These are phyloP conservation scores for Gobio gobio DNA, from an alignment of 2,113 vertebrate genomes.

Conservation along the genomic window DNA sequence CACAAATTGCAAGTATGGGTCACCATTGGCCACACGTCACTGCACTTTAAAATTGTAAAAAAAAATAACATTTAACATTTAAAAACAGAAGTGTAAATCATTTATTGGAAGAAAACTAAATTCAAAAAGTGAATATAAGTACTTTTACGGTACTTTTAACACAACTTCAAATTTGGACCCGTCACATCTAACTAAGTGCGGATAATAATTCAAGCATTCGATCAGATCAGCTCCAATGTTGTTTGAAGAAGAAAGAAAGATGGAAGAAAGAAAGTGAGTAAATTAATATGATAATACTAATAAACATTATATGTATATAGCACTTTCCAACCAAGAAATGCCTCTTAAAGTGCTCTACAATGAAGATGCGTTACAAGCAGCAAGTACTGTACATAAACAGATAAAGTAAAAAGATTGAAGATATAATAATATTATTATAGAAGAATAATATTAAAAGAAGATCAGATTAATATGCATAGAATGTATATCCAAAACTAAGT, in stretches of 20 bases:
- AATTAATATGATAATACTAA: background rate
- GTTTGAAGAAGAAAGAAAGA: background rate
- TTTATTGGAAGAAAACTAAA: background rate
- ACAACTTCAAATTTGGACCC: background rate
- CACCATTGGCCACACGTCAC: no score
- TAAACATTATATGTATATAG: background rate
- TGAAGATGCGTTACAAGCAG: background rate
- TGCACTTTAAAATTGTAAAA: background rate
- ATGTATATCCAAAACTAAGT: background rate
- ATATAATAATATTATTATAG: background rate
- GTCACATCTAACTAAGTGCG: background rate
- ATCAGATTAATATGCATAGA: background rate
- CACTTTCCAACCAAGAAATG: background rate
- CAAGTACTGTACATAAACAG: background rate
- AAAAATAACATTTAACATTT: no score
- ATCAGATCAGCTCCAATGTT: background rate
- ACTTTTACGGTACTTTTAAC: background rate
- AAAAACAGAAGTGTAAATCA: background rate
- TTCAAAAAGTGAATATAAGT: background rate
- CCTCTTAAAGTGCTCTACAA: background rate
- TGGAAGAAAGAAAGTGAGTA: background rate
- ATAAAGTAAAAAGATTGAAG: background rate
- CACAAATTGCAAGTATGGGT: no score
- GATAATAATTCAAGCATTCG: background rate
- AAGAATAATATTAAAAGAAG: background rate